Evolutionary conservation across 1,140 invertebrate species (phyloP).

Genomic region (Drosophila arizonae): DNA sequence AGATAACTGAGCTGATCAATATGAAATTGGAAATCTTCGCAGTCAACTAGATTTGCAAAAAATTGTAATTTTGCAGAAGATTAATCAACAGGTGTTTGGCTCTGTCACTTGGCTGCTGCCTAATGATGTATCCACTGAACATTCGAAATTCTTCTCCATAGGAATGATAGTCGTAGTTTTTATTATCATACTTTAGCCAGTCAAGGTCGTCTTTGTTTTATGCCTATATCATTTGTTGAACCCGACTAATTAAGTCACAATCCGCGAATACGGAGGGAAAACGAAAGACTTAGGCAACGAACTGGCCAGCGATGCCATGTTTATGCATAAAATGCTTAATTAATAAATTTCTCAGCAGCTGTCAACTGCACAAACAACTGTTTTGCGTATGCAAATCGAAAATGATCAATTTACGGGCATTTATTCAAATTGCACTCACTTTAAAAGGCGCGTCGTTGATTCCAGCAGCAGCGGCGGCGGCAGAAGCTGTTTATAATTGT

Average conservation of each 20-base stretch:
- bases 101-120: not conserved
- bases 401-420: slow-evolving; percentile 37
- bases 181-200: slow-evolving; percentile 15
- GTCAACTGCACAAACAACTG: slow-evolving; percentile 45
- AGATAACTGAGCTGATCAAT: not conserved
- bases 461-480: slow-evolving; percentile 40
- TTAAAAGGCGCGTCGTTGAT: slow-evolving; percentile 42
- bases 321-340: slow-evolving; percentile 32
- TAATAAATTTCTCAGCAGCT: slow-evolving; percentile 45
- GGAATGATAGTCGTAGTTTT: slow-evolving; percentile 6
- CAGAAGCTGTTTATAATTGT: slow-evolving; percentile 23
- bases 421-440: slow-evolving; percentile 70
- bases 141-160: slow-evolving; percentile 16
- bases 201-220: slow-evolving; percentile 52
- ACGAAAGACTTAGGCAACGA: slow-evolving; percentile 60
- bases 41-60: not conserved
- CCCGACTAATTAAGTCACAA: slow-evolving; percentile 59
- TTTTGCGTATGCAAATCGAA: slow-evolving; percentile 31
- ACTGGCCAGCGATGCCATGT: slow-evolving; percentile 47
- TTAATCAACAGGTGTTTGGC: too few species aligned
- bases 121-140: slow-evolving; percentile 7
- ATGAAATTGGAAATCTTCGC: not conserved
- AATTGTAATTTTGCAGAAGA: too few species aligned
- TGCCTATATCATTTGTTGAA: slow-evolving; percentile 41
- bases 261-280: slow-evolving; percentile 28